Conservation (phyloP, 1,140 invertebrate genomes). For the Aphelinus certus region DNA sequence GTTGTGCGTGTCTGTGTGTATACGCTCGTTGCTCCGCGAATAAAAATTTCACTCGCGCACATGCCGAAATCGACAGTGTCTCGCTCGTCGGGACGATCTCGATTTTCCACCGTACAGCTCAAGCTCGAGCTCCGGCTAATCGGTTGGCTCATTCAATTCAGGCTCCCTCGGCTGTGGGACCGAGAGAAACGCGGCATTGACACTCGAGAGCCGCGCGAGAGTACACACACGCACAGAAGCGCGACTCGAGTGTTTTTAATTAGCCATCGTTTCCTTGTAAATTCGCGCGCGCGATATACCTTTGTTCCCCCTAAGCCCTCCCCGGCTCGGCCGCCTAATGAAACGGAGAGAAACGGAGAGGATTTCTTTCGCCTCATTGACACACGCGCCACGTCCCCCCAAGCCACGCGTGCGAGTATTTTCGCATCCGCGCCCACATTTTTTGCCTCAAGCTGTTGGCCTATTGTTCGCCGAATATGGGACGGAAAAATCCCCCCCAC, state of each 20-base stretch:
- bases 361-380: slow-evolving; percentile 25
- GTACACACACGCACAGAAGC: not conserved
- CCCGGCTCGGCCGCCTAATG: slow-evolving; percentile 13
- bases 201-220: no score
- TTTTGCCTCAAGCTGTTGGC: not conserved
- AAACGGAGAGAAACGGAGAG: not conserved
- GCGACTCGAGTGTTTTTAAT: slow-evolving; percentile 3
- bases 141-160: no score
- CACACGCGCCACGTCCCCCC: no score
- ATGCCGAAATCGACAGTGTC: slow-evolving; percentile 17
- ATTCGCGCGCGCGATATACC: slow-evolving; percentile 1
- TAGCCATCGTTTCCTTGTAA: not conserved
- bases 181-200: no score
- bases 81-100: no score
- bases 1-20: no score
- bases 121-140: no score
- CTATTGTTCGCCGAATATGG: slow-evolving; percentile 25
- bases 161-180: no score
- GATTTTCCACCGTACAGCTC: no score
- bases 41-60: slow-evolving; percentile 7
- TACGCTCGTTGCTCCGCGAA: no score
- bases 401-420: no score
- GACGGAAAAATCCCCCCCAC: slow-evolving; percentile 5
- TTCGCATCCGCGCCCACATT: not conserved
- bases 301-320: slow-evolving; percentile 25